A percentile compares a stretch with the other conserved stretches of the same genome.
phyloP scores from a whole-genome alignment of 2,797 vertebrate genomes.

The Clarias fuscus region DNA sequence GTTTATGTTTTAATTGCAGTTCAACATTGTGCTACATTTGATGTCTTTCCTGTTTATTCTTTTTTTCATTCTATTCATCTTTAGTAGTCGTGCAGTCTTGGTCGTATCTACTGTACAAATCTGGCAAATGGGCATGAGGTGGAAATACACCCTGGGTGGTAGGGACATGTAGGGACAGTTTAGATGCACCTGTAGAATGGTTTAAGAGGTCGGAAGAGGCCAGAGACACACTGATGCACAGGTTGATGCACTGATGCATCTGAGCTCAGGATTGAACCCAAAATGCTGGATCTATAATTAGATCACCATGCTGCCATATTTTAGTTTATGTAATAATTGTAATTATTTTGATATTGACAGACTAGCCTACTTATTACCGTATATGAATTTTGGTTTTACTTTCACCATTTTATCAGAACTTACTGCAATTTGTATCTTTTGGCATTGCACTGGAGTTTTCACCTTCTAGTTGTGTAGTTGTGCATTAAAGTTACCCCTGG shows the following conservation, averaged over 20 bases:
- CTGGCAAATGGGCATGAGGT: background rate
- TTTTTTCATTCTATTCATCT: background rate
- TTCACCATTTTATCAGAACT: background rate
- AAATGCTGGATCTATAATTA: background rate
- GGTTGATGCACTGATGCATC: too few relatives aligned
- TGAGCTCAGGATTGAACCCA: background rate
- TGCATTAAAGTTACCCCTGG: background rate
- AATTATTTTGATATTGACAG: background rate
- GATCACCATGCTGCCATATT: background rate
- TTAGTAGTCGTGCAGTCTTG: background rate
- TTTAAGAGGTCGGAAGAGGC: background rate
- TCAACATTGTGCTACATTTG: background rate
- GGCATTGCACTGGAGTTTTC: background rate
- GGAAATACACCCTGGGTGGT: background rate
- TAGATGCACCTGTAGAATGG: background rate
- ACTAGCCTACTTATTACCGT: background rate
- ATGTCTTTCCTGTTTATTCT: background rate
- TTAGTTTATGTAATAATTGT: background rate
- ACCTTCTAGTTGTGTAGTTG: background rate
- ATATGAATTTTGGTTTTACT: background rate
- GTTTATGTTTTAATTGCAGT: background rate
- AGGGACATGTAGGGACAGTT: background rate
- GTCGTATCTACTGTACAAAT: background rate
- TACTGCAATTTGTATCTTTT: background rate
- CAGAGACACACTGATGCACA: background rate